Evolutionary conservation across 2,113 vertebrate species (phyloP), one percentile per base, ranked within the genome.

Genomic region (Brachypteracias leptosomus): DNA sequence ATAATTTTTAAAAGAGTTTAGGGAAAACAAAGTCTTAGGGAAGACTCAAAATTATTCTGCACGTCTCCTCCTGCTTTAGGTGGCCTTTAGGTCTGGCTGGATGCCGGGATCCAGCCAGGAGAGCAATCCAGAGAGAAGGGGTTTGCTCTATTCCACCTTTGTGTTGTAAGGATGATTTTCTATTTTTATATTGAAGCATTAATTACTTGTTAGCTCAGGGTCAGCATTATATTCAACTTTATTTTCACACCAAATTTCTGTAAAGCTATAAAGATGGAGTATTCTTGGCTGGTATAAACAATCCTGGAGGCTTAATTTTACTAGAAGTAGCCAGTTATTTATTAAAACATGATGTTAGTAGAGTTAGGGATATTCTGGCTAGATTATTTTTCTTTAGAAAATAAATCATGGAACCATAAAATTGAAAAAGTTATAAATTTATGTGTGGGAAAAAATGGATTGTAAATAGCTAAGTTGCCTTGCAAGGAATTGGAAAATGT

Each of bases 261-360:
- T 81, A 95, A 92, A 97, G 95, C 77, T 97, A 83, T 97, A 94
- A 97, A 97, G 92, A 93, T 13, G 14, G 88, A 96, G 83, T 97
- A 93, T 96, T 88, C 95, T 96, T 97, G 96, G 90, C 97, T 98
- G 95, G 96, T 97, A 96, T 96, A 96, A 97, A 97, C 95, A 96
- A 96, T 97, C 88, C 91, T 93, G 77, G 92, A 97, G 95, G 97
- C 94, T 97, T 97, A 96, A 97, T 97, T 97, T 98, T 97, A 97
- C 97, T 97, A 97, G 97, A 97, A 97, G 96, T 97, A 98, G 97
- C 96, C 97, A 95, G 97, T 98, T 98, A 98, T 98, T 98, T 98
- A 98, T 98, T 98, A 98, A 98, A 98, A 97, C 96, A 95, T 76
- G 90, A 95, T 98, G 96, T 97, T 97, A 97, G 97, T 97, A 96